Conservation (phyloP, 2,888 invertebrate species). For the Drosophila multiciliata region DNA sequence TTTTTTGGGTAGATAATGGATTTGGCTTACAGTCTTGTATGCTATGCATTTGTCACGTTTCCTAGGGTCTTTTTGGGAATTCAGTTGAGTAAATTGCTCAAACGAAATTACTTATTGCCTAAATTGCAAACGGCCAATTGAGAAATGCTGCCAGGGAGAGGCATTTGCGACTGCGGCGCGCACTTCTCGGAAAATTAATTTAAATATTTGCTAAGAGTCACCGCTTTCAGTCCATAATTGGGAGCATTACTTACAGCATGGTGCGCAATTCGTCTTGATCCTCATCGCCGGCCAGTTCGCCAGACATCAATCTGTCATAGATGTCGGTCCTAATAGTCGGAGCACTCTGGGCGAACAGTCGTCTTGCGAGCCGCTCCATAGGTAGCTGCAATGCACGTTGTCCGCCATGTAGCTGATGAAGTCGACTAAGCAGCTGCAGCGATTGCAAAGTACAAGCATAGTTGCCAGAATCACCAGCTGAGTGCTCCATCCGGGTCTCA, state of each 20-base stretch:
- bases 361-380: constrained; percentile 76
- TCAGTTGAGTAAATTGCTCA: not conserved
- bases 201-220: constrained; percentile 26
- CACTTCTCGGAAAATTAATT: constrained; percentile 25
- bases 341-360: constrained; percentile 54
- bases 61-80: not conserved
- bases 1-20: not conserved
- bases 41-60: constrained; percentile 7
- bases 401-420: constrained; percentile 66
- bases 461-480: constrained; percentile 27
- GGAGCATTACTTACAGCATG: constrained; percentile 68
- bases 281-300: constrained; percentile 61
- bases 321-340: constrained; percentile 62
- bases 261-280: constrained; percentile 63
- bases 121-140: not conserved
- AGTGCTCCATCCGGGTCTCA: constrained; percentile 20
- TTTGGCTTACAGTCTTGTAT: constrained; percentile 3
- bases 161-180: not conserved
- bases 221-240: constrained; percentile 39
- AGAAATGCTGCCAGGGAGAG: not conserved
- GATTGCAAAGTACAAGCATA: constrained; percentile 46
- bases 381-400: constrained; percentile 72
- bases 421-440: constrained; percentile 72
- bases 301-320: constrained; percentile 60
- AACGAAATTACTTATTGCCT: not conserved